Evolutionary conservation across 2,888 invertebrate genomes (phyloP).

Genomic region (Imbricaverruca yamaguchii): DNA sequence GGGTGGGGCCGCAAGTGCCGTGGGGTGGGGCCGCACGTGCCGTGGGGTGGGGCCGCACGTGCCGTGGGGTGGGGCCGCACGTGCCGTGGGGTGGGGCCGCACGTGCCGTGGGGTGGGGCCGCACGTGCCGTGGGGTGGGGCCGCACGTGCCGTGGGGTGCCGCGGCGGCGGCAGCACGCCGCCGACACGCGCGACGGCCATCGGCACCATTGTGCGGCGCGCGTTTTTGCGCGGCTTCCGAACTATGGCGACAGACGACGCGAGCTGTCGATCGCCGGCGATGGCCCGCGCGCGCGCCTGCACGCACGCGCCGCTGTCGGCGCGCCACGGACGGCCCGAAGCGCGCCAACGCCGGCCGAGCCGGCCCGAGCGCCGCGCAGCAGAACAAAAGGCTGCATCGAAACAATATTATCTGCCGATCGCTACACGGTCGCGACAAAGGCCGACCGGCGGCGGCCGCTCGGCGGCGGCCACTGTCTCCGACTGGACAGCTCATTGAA

Average conservation of each 20-base stretch:
- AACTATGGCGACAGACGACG: neutral
- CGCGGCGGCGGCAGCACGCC: no score
- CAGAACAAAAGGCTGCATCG: neutral
- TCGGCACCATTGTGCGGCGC: neutral
- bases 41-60: neutral
- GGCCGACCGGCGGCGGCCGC: neutral
- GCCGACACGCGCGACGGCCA: neutral
- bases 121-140: neutral
- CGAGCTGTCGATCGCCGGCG: neutral
- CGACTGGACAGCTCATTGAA: neutral
- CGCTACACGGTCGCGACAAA: neutral
- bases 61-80: no score
- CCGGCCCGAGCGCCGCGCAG: neutral
- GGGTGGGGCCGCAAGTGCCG: neutral
- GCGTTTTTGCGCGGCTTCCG: neutral
- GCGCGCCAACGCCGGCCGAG: neutral
- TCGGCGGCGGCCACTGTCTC: neutral
- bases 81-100: neutral
- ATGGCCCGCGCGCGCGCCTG: no score
- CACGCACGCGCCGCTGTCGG: no score
- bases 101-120: no score
- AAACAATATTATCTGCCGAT: constrained; percentile 7
- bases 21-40: neutral
- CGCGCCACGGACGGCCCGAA: no score
- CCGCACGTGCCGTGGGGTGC: no score